Evolutionary conservation across 2,113 vertebrate species (phyloP).

Genomic region (Phasianus colchicus): DNA sequence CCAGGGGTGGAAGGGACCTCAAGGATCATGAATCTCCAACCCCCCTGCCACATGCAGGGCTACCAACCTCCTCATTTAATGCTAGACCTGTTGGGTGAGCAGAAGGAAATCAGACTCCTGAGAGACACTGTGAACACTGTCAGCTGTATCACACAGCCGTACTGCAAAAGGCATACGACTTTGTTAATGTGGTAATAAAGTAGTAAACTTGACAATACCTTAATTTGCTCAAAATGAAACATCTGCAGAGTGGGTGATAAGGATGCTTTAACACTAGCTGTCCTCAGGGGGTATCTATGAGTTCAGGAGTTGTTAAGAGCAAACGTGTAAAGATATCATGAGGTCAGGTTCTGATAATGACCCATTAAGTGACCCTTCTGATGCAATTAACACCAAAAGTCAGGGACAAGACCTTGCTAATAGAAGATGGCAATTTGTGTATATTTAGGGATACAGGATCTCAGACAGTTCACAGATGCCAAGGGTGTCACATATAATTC

Average conservation of each 20-base stretch:
- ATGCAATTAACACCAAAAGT: neutral
- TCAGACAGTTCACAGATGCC: neutral
- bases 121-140: neutral
- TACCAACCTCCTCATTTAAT: too few relatives aligned
- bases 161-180: neutral
- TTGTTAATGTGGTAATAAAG: neutral
- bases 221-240: neutral
- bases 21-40: too few relatives aligned
- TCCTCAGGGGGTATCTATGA: neutral
- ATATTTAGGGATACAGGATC: neutral
- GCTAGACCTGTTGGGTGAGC: neutral
- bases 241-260: neutral
- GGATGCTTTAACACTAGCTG: neutral
- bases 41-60: too few relatives aligned
- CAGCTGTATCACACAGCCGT: rapidly evolving
- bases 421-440: neutral
- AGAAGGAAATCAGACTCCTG: neutral
- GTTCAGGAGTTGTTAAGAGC: neutral
- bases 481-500: neutral
- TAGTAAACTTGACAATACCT: neutral
- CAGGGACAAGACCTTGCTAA: neutral
- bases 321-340: neutral
- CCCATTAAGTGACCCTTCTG: neutral
- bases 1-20: too few relatives aligned
- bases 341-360: neutral